Base-by-base conservation (phyloP, 2,113 vertebrate genomes). In the Rhea americana region DNA sequence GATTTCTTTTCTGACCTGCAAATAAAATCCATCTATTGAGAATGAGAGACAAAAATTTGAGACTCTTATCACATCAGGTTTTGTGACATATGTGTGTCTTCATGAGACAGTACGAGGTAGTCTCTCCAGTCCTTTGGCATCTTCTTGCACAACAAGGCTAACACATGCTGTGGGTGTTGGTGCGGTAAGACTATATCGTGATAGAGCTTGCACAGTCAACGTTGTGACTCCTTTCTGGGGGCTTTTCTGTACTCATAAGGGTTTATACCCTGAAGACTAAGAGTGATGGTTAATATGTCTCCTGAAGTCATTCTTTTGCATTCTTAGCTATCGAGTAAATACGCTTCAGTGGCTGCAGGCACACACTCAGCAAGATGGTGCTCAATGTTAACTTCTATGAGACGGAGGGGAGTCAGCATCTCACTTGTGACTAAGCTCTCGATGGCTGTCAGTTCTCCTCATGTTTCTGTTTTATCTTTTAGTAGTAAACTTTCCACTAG, bases 401-500 rank as follows among this genome's bases (percentile, higher is more conserved):
- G 28, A 9, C 41, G 65, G 26, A 59, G 26, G 7, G 37, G 47
- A 78, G 73, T 75, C 82, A 89, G 47, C 73, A 41, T 68, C 43
- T 88, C 0, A 0, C 37, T 62, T 50, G 30, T 32, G 66, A 21
- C 82, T 58, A 47, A 68, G 35, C 18, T 87, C 70, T 65, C 61
- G n/a, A 41, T 73, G 77, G 9, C 81, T 90, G 62, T 37, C 86
- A 59, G 0, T 62, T 86, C 73, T 83, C 17, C 19, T 78, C 63
- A 75, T 71, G 15, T 22, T 75, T 82, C 82, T 89, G 77, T 84
- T 94, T 55, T 79, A 70, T 63, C 73, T 85, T 85, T 61, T 32
- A 77, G 12, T 55, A 73, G 58, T 87, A 76, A 88, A 58, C 87
- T 90, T 89, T 89, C 89, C 26, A 89, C 22, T 84, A 58, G 77